A percentile compares a stretch with the other conserved stretches of the same genome.
These are phyloP conservation scores for Indicator maculatus DNA, from an alignment of 2,113 vertebrate species.

Conservation along the genomic window DNA sequence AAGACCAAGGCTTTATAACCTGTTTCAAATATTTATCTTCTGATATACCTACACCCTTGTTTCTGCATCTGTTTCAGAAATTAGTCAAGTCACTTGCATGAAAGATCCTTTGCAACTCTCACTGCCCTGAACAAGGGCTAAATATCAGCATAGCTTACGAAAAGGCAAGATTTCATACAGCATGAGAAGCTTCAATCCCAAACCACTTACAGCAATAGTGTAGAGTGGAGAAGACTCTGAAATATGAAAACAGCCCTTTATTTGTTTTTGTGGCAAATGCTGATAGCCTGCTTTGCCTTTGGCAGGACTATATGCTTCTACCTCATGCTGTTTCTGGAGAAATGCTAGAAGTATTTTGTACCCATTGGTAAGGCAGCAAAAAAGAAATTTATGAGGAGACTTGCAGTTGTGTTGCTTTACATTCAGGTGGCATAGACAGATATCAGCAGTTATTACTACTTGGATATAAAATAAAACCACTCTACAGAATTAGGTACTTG, in stretches of 20 bases:
- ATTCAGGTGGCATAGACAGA: slow-evolving; percentile 58
- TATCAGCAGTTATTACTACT: slow-evolving; percentile 63
- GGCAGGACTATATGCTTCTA: not conserved
- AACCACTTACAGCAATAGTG: not conserved
- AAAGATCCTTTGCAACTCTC: not conserved
- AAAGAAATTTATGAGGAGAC: slow-evolving; percentile 61
- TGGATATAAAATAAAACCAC: slow-evolving; percentile 76
- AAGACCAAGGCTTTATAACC: not conserved
- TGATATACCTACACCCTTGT: not conserved
- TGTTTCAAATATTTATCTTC: not conserved
- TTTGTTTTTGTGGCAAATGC: not conserved
- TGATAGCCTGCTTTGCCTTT: not conserved
- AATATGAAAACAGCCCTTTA: not conserved
- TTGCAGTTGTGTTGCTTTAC: slow-evolving; percentile 56
- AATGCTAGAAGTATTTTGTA: not conserved
- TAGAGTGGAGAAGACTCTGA: not conserved
- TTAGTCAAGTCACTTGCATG: not conserved
- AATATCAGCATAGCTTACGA: not conserved
- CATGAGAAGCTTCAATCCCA: not conserved
- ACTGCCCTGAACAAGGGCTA: not conserved
- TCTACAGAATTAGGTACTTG: slow-evolving; percentile 44
- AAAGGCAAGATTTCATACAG: not conserved
- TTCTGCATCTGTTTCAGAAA: not conserved
- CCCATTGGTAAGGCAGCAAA: slow-evolving; percentile 34
- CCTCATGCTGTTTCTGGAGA: not conserved